Conservation (phyloP, 1,140 invertebrate genomes). For the Callitettix versicolor region DNA sequence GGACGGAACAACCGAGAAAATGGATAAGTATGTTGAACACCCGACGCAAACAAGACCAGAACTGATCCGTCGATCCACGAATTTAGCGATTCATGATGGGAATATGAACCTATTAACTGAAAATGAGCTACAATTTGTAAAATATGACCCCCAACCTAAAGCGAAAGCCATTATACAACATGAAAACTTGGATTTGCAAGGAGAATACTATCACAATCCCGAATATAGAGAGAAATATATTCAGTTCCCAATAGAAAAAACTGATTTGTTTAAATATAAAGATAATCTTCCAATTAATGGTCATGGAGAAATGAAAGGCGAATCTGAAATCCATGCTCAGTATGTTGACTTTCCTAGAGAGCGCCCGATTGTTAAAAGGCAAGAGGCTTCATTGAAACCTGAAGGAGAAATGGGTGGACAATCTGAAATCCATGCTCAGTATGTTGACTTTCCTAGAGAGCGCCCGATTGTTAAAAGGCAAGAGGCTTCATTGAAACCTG, state of each 20-base stretch:
- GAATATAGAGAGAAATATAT: conserved; percentile 21
- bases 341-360: conserved; percentile 17
- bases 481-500: conserved; percentile 18
- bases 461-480: conserved; percentile 12
- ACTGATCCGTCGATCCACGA: background rate
- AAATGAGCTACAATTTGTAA: conserved; percentile 6
- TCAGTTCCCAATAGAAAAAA: conserved; percentile 15
- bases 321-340: conserved; percentile 9
- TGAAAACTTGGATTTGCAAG: conserved; percentile 13
- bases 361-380: conserved; percentile 11
- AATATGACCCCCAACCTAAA: background rate
- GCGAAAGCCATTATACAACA: background rate
- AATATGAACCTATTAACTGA: conserved; percentile 13
- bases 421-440: conserved; percentile 17
- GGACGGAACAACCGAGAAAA: conserved; percentile 16
- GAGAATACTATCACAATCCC: conserved; percentile 7
- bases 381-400: conserved; percentile 13
- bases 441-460: conserved; percentile 13
- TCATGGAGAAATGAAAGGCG: too few relatives aligned
- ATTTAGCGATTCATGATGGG: conserved; percentile 10
- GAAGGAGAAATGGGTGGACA: conserved; percentile 15
- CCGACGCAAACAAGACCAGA: background rate
- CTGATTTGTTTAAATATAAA: too few relatives aligned
- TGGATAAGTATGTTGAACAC: conserved; percentile 18
- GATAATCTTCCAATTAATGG: too few relatives aligned